phyloP scores from a whole-genome alignment of 1,140 invertebrate species.

The Cydia splendana region DNA sequence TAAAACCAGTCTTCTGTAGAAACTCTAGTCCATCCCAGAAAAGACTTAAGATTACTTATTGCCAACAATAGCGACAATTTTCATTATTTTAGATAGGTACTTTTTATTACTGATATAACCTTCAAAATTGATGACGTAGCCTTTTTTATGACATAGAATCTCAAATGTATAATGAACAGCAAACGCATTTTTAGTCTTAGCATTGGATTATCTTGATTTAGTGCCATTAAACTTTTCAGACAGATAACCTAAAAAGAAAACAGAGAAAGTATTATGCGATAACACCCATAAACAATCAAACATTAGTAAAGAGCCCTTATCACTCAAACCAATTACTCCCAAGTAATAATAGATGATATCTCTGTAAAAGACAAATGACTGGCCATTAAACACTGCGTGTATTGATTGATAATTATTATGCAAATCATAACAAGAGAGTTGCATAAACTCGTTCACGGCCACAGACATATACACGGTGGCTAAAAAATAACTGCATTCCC shows the following conservation, averaged over 20 bases:
- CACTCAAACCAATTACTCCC: conserved; percentile 2
- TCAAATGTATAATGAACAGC: neutral
- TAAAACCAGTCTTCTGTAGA: too few species aligned
- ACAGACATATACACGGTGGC: conserved; percentile 19
- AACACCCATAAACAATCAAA: neutral
- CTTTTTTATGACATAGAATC: too few species aligned
- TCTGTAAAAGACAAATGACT: neutral
- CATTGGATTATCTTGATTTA: neutral
- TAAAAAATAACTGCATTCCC: too few species aligned
- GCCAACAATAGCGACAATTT: too few species aligned
- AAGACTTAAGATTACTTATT: too few species aligned
- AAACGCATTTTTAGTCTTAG: neutral
- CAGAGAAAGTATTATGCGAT: neutral
- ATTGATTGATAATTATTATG: conserved; percentile 28
- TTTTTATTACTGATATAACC: too few species aligned
- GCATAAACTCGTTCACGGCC: conserved; percentile 24
- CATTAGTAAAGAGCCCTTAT: conserved; percentile 6
- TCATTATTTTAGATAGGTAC: too few species aligned
- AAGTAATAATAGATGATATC: conserved; percentile 27
- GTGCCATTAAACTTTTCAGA: neutral
- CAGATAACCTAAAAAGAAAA: neutral
- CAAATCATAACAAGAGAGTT: conserved; percentile 29
- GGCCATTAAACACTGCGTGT: conserved; percentile 13
- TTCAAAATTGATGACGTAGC: too few species aligned
- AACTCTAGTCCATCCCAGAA: too few species aligned